These are phyloP conservation scores for Apteryx mantelli DNA, from an alignment of 2,113 vertebrate genomes.

Conservation along the genomic window DNA sequence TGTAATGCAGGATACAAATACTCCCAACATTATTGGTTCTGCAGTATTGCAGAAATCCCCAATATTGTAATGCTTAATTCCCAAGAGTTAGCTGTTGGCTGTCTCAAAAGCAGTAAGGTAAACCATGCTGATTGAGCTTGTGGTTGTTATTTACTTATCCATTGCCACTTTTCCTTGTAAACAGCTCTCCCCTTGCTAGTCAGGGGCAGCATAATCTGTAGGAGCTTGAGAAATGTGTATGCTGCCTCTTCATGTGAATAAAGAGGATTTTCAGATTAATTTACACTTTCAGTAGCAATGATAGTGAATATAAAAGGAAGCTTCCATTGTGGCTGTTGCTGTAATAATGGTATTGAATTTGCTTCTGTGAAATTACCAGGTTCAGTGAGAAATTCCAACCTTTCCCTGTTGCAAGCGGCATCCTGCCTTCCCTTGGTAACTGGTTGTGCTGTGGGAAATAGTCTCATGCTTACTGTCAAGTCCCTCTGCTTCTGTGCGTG, in stretches of 20 bases:
- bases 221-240: background rate
- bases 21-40: background rate
- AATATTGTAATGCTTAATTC: background rate
- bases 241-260: background rate
- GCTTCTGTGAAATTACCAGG: background rate
- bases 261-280: background rate
- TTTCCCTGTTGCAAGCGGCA: background rate
- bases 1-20: background rate
- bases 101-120: background rate
- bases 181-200: background rate
- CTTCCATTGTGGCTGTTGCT: background rate
- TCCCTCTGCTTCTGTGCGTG: background rate
- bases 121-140: background rate
- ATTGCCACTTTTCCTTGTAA: background rate
- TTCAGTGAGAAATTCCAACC: background rate
- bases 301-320: background rate
- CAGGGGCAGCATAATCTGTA: background rate
- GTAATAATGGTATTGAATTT: background rate
- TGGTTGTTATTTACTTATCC: background rate
- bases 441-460: background rate
- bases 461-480: fast-evolving
- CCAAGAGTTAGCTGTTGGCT: background rate
- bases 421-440: background rate
- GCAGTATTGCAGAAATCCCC: background rate
- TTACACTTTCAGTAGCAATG: background rate